phyloP scores from a whole-genome alignment of 2,797 vertebrate species.

The Triplophysa bombifrons region DNA sequence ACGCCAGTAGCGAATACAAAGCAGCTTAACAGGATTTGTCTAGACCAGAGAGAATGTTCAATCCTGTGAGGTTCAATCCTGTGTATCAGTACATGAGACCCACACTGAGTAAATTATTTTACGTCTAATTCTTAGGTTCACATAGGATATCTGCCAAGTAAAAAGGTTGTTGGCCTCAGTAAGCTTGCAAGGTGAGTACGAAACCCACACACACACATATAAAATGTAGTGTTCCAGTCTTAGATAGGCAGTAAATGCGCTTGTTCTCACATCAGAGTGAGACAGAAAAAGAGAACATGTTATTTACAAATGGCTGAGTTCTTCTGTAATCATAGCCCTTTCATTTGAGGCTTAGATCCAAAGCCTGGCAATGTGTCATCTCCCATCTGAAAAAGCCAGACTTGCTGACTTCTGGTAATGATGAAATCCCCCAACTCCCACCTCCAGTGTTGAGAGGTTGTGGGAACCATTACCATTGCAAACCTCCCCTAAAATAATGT shows the following conservation, averaged over 20 bases:
- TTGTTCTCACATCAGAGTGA: constrained; percentile 33
- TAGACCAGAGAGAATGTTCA: not conserved
- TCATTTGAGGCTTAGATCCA: constrained; percentile 78
- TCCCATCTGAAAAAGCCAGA: constrained; percentile 67
- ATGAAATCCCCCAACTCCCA: constrained; percentile 68
- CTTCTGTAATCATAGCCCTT: constrained; percentile 78
- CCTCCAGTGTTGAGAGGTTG: constrained; percentile 9
- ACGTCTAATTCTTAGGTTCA: constrained; percentile 71
- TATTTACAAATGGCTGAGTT: constrained; percentile 69
- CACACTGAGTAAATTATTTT: not conserved
- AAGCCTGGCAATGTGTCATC: constrained; percentile 67
- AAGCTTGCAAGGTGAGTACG: constrained; percentile 80
- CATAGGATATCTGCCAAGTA: constrained; percentile 81
- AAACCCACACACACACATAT: constrained; percentile 4
- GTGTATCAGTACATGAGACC: not conserved
- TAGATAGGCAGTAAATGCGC: not conserved
- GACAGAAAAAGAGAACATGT: constrained; percentile 55
- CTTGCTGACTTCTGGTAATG: constrained; percentile 64
- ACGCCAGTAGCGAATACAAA: not conserved
- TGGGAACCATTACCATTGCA: constrained; percentile 34
- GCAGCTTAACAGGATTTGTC: not conserved
- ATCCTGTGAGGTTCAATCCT: constrained; percentile 32
- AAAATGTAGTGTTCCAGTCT: not conserved
- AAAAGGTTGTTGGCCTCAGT: constrained; percentile 80
- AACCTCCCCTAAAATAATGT: constrained; percentile 41